Evolutionary conservation across 2,113 vertebrate species (phyloP).

Genomic region (Pollimyrus isidori): DNA sequence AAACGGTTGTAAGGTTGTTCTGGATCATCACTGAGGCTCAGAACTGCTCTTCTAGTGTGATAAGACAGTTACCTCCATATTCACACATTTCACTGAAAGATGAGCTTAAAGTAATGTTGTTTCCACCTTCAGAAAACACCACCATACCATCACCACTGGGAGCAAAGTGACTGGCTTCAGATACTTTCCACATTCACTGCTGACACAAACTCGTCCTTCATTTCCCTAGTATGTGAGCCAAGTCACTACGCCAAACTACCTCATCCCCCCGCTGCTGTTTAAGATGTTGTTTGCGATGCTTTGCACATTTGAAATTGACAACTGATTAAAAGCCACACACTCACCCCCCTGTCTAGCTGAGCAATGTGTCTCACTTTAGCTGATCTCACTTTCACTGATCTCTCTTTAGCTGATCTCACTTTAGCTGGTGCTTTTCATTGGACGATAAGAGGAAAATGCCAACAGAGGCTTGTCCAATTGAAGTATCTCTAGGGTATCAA

Average conservation of each 20-base stretch:
- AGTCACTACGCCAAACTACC: not conserved
- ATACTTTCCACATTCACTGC: not conserved
- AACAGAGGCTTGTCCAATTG: not conserved
- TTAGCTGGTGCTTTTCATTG: not conserved
- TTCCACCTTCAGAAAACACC: not conserved
- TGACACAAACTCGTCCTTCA: not conserved
- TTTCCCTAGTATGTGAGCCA: not conserved
- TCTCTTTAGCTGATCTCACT: not conserved
- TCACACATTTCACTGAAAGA: not conserved
- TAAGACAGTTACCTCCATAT: not conserved
- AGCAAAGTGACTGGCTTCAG: conserved; percentile 15
- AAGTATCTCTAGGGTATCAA: not conserved
- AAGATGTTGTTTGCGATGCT: not conserved
- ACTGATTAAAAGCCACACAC: not conserved
- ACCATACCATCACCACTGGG: conserved; percentile 1
- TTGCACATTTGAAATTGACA: not conserved
- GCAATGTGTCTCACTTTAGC: not conserved
- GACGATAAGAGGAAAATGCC: not conserved
- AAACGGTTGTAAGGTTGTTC: conserved; percentile 13
- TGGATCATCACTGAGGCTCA: not conserved
- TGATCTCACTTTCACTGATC: too few relatives aligned
- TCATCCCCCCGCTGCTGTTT: not conserved
- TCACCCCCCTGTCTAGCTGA: not conserved
- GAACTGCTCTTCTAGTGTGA: not conserved
- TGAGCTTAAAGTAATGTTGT: conserved; percentile 14